Evolutionary conservation across 1,140 invertebrate genomes (phyloP), one percentile per base, ranked within the genome.

Genomic region (Zaprionus nigranus): DNA sequence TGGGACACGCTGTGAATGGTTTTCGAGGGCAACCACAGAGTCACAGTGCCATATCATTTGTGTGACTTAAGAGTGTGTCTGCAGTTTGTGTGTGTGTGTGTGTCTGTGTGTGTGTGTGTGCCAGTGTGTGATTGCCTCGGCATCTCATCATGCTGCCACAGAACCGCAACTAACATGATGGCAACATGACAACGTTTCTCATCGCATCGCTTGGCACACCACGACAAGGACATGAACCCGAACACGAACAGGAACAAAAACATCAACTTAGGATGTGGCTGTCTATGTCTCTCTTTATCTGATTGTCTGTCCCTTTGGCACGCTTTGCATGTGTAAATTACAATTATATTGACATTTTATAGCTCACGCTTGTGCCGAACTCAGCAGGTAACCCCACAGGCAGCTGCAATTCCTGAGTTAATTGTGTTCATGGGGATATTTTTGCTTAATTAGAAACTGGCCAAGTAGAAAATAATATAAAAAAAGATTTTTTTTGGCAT

Each of bases 71-170:
- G 20, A n/a, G 46, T 13, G 49, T 51, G 26, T 30, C 15, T 5
- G 46, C 3, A 20, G 17, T 57, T 36, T 56, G 53, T 51, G 61
- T 49, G 54, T 51, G 43, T 73, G 24, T 60, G 38, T 57, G 56
- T n/a, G n/a, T n/a, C 26, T 57, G 49, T 56, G 53, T 51, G 61
- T 49, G 54, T 51, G 43, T 73, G 24, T 60, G 38, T 57, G 56
- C 38, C 46, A 34, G 43, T 75, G 34, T 75, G 73, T 64, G 72
- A 74, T 87, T 87, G 75, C 63, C 68, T 20, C 66, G 64, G 83
- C 79, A 73, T 78, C 75, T 81, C 84, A 87, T 88, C 70, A 87
- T 75, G 73, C 53, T 84, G 81, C 84, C 84, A 73, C 84, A 88
- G 65, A 90, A 88, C 84, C 84, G 85, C 85, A 88, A 81, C 78